These are phyloP conservation scores for Phalloptychus januarius DNA, from an alignment of 2,797 vertebrate genomes.

Conservation along the genomic window DNA sequence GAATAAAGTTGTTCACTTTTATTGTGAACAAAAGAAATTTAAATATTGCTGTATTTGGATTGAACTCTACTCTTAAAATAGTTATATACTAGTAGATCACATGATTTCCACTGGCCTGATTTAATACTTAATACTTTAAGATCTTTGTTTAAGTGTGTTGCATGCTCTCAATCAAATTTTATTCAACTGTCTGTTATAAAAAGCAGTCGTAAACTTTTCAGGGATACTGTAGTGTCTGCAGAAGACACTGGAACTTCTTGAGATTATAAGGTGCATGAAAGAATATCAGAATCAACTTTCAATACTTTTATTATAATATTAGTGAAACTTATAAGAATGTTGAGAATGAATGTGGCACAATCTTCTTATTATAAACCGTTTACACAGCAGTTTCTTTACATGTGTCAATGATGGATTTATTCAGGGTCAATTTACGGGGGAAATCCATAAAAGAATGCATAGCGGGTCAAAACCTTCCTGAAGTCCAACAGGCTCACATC, in stretches of 20 bases:
- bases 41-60: not conserved
- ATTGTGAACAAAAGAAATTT: no score
- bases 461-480: constrained; percentile 33
- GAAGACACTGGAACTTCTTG: not conserved
- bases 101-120: not conserved
- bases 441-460: constrained; percentile 50
- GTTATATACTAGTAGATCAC: not conserved
- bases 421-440: constrained; percentile 12
- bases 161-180: not conserved
- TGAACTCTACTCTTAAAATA: not conserved
- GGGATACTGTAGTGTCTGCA: not conserved
- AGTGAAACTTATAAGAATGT: constrained; percentile 5
- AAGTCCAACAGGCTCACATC: constrained; percentile 44
- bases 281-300: constrained; percentile 27
- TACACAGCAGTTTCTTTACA: constrained; percentile 22
- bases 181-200: not conserved
- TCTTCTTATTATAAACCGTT: constrained; percentile 20
- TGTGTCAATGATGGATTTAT: constrained; percentile 15
- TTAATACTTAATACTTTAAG: not conserved
- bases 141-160: not conserved
- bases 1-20: no score
- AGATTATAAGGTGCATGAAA: constrained; percentile 17
- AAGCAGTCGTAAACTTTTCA: not conserved
- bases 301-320: constrained; percentile 55
- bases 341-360: constrained; percentile 12